Evolutionary conservation across 2,888 invertebrate species (phyloP), one percentile per base, ranked within the genome.

Genomic region (Lepeophtheirus nordmannii): DNA sequence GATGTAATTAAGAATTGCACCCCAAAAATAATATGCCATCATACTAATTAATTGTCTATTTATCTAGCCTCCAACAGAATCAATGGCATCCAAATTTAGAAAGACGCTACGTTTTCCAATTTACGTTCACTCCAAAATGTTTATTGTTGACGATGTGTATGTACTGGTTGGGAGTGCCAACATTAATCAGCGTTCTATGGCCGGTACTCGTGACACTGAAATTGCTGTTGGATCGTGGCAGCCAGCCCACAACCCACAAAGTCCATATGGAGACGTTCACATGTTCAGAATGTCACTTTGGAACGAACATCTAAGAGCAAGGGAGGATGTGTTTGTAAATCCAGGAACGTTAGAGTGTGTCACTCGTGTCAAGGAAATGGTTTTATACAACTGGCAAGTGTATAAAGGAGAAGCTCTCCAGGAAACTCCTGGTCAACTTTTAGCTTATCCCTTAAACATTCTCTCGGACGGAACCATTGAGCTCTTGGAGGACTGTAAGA

Each of bases 91-190:
- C 9, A 62, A 17, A 40, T 40, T 62, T 20, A 39, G 63, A 17
- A 17, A 63, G 17, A 30, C 58, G 12, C 40, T 65, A 14, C 58
- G 65, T 38, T 30, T 56, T n/a, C 65, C 65, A 1, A 65, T 65
- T 17, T 65, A 65, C 20, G 65, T 65, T 40, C 65, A 65, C 58
- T 65, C 58, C 57, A 65, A 70, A 60, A 70, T 70, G 70, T 68
- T 69, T 17, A 69, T 70, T 46, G 68, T 70, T 53, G 70, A 70
- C 58, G 70, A 70, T 61, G 68, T 67, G 14, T 70, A 70, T 66
- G 67, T 70, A 59, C 68, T 70, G 59, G 63, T 70, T 8, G 70
- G 70, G 20, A 69, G 69, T 5, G 70, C 70, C 46, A 70, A 70
- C 68, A 70, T 70, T 67, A 70, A 70, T 57, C 68, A 70, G 46